Evolutionary conservation across 2,888 invertebrate species (phyloP).

Genomic region (Microctonus aethiopoides): DNA sequence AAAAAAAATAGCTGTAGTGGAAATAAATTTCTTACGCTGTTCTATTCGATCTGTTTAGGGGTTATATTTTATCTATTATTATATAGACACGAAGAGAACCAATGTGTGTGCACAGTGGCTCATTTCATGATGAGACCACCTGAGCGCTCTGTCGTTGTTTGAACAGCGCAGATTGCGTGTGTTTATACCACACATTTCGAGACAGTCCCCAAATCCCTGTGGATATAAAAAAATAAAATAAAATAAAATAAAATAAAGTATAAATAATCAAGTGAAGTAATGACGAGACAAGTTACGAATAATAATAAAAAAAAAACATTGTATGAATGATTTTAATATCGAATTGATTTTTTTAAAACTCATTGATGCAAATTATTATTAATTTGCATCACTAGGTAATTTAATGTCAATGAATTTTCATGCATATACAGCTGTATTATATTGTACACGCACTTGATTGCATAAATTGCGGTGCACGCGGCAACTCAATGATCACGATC

Average conservation of each 20-base stretch:
- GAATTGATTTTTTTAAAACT: not conserved
- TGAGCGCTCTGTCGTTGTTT: slow-evolving; percentile 50
- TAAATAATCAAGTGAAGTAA: slow-evolving; percentile 18
- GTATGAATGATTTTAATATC: not conserved
- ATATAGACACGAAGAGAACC: slow-evolving; percentile 43
- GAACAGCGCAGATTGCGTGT: slow-evolving; percentile 42
- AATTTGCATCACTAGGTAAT: slow-evolving; percentile 6
- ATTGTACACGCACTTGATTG: slow-evolving; percentile 1
- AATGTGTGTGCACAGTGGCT: slow-evolving; percentile 53
- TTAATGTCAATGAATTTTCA: not conserved
- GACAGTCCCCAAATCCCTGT: slow-evolving; percentile 25
- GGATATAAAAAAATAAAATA: slow-evolving; percentile 23
- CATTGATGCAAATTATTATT: not conserved
- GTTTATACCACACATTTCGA: slow-evolving; percentile 6
- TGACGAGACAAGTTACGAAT: not conserved
- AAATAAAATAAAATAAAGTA: slow-evolving; percentile 24
- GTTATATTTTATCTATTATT: slow-evolving; percentile 44
- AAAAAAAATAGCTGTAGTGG: slow-evolving; percentile 35
- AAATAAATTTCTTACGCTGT: not conserved
- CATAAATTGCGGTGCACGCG: slow-evolving; percentile 10
- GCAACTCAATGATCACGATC: slow-evolving; percentile 49
- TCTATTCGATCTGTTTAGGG: slow-evolving; percentile 29
- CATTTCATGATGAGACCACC: slow-evolving; percentile 55
- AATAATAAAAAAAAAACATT: not conserved
- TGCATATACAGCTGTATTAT: not conserved